These are phyloP conservation scores for Clarias fuscus DNA, from an alignment of 2,797 vertebrate species.

Conservation along the genomic window DNA sequence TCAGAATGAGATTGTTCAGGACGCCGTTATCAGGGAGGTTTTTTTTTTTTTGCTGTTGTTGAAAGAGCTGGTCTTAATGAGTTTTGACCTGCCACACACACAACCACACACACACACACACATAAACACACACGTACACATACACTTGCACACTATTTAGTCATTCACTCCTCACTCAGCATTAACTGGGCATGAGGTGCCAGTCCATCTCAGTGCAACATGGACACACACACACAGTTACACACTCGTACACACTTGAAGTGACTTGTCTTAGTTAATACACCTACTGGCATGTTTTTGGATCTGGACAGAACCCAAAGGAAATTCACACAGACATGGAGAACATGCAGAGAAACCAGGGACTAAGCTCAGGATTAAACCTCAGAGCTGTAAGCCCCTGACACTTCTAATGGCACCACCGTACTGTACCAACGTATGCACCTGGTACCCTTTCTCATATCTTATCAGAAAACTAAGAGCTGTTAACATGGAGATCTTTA, in stretches of 20 bases:
- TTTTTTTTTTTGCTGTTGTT: not conserved
- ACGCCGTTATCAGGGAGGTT: conserved; percentile 14
- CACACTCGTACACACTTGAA: not conserved
- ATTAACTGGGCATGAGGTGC: not conserved
- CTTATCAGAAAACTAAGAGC: not conserved
- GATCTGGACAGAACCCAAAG: not conserved
- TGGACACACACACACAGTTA: not conserved
- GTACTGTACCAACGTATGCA: not conserved
- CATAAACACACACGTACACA: not conserved
- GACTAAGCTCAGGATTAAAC: not conserved
- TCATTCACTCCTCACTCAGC: not conserved
- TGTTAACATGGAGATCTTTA: conserved; percentile 48
- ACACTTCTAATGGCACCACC: not conserved
- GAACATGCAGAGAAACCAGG: not conserved
- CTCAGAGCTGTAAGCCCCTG: not conserved
- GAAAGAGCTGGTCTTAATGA: not conserved
- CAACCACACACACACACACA: not conserved
- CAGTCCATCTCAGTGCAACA: not conserved
- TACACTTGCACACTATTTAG: not conserved
- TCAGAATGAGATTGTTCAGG: conserved; percentile 5
- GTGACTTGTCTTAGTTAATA: not conserved
- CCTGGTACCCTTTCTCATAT: conserved; percentile 1
- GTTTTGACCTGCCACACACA: not conserved
- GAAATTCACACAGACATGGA: not conserved
- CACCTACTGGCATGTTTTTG: not conserved